Base-by-base conservation (phyloP, 2,113 vertebrate genomes). In the Prunella fulvescens region DNA sequence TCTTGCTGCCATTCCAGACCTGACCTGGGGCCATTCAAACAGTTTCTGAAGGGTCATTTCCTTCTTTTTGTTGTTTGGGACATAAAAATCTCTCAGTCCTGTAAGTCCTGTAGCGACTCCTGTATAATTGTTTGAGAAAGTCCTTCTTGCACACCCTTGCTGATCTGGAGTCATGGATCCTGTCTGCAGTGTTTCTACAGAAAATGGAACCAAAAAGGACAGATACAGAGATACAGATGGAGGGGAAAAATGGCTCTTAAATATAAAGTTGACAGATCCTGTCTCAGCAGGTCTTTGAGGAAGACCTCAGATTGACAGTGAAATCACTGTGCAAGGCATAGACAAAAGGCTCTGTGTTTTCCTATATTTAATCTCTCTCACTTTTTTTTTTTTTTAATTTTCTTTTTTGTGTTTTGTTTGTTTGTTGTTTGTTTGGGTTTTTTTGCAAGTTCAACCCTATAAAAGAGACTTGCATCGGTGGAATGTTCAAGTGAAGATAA, bases 281-380 rank as follows among this genome's bases (percentile, higher is more conserved):
- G 26, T 58, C 45, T 50, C 74, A 79, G 57, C 29, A 65, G 25
- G 23, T 91, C 57, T 82, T 65, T 0, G 0, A 76, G n/a, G 50
- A 65, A 77, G 54, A 87, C 23, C 73, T 81, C 4, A 4, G 66
- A 22, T 5, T 71, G n/a, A 44, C 44, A 44, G 11, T 51, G n/a
- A 87, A 95, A 73, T 40, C 39, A 53, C 29, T 19, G n/a, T 20
- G 28, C 44, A 60, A 95, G 19, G 44, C 70, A 73, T 4, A 61
- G 42, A 87, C 53, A 95, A 92, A 95, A 80, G 33, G 45, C 37
- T 89, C 40, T 87, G 31, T 91, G 19, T 72, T 69, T 81, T 81
- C 50, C 37, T 56, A 19, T 3, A 19, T 19, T 67, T 76, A 0
- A 19, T 56, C 37, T 37, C 37, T 37, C 37, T 37, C 37, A 37